Base-by-base conservation (phyloP, 2,888 invertebrate species). In the Timandra comae region DNA sequence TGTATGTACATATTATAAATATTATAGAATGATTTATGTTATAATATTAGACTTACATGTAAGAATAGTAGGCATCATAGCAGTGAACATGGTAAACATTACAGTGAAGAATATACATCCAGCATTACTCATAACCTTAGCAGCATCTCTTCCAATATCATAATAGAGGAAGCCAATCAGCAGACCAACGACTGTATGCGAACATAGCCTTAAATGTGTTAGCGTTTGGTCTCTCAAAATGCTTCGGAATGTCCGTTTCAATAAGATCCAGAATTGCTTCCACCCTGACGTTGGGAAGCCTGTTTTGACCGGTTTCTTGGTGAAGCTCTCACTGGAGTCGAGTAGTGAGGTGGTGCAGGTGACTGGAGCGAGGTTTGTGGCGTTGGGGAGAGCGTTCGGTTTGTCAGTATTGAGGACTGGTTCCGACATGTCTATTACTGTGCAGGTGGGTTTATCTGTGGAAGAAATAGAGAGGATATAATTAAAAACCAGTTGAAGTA, bases 41-140 rank as follows among this genome's bases (percentile, higher is more conserved):
- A n/a, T n/a, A n/a, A n/a, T n/a, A n/a, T n/a, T n/a, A n/a, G n/a
- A 91, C 95, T 94, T 85, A 98, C 98, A 98, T 66, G 98, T 98
- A 58, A 98, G 89, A 63, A 98, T 97, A 29, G 98, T 98, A 46
- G 98, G 97, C 98, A 98, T 98, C 93, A 98, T 95, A 29, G 98
- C 96, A 31, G 97, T 96, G 74, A 98, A 98, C 93, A 97, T 97
- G 50, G 97, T 93, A 78, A 98, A 98, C 81, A 98, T 91, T 51
- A 96, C 93, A 48, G 96, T 96, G 82, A 98, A 98, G 87, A 98
- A 98, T 53, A 98, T 90, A 77, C 96, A 97, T 26, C 97, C 97
- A 12, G 96, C 93, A 64, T 98, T 98, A 78, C 96, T 97, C 88
- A 93, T 94, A 12, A 96, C 96, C 81, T 97, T 96, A 30, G 93